Conservation (phyloP, 2,797 vertebrate genomes). For the Buceros bicornis region DNA sequence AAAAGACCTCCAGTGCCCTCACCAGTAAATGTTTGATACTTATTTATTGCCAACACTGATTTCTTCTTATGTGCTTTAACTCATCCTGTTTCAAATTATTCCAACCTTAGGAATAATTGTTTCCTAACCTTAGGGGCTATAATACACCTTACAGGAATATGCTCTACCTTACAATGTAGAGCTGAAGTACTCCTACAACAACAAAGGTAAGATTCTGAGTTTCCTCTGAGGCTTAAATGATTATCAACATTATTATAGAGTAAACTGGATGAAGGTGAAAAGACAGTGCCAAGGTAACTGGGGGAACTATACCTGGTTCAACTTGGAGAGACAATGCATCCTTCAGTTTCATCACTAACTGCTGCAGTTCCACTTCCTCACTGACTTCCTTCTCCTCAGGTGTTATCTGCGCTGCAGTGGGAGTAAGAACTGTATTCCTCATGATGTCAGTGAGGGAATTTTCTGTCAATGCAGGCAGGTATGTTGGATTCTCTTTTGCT, state of each 20-base stretch:
- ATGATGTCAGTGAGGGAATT: neutral
- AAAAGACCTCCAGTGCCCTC: neutral
- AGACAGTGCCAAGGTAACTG: neutral
- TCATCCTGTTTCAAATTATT: neutral
- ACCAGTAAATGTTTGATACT: neutral
- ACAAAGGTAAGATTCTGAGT: neutral
- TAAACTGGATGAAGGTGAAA: neutral
- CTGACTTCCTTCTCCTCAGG: neutral
- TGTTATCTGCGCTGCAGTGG: neutral
- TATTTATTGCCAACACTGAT: neutral
- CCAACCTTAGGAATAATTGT: neutral
- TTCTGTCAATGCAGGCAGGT: neutral
- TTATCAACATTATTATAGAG: neutral
- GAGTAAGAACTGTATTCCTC: neutral
- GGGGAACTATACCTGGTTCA: slow-evolving; percentile 68
- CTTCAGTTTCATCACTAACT: slow-evolving; percentile 81
- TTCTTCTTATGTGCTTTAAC: neutral
- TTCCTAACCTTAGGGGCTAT: neutral
- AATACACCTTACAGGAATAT: neutral
- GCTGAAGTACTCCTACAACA: neutral
- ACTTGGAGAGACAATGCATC: slow-evolving; percentile 72
- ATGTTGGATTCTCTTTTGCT: neutral
- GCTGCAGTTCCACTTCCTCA: slow-evolving; percentile 75
- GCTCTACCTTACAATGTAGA: neutral
- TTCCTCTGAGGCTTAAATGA: neutral